Percentiles rank a stretch among this genome's conserved stretches.
Conservation (phyloP, 2,797 vertebrate genomes). For the Acipenser oxyrinchus region DNA sequence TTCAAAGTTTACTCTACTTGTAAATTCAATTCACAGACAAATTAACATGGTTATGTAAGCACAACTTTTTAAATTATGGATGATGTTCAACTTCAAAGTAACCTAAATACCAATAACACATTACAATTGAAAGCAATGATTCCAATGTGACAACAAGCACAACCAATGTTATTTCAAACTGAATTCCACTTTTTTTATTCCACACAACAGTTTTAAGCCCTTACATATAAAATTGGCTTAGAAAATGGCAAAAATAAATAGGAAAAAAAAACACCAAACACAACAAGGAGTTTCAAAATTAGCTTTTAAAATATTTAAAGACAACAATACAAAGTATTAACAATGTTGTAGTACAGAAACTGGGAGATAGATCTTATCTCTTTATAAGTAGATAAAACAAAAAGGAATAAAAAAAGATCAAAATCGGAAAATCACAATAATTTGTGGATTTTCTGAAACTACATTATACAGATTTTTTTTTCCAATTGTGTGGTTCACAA, state of each 20-base stretch:
- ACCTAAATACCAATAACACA: too few relatives aligned
- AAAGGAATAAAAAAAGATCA: conserved; percentile 71
- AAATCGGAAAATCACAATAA: conserved; percentile 47
- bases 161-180: too few relatives aligned
- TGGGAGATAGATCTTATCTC: conserved; percentile 63
- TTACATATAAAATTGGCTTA: too few relatives aligned
- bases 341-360: conserved; percentile 43
- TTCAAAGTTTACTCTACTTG: too few relatives aligned
- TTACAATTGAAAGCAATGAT: too few relatives aligned
- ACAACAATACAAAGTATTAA: conserved; percentile 70
- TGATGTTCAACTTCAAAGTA: too few relatives aligned
- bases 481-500: conserved; percentile 7
- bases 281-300: not conserved
- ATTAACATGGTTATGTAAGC: too few relatives aligned
- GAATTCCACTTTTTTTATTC: too few relatives aligned
- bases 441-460: conserved; percentile 33
- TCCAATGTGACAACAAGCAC: too few relatives aligned
- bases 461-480: conserved; percentile 4
- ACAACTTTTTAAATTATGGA: too few relatives aligned
- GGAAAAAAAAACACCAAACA: not conserved
- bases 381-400: conserved; percentile 50
- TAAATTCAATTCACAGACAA: too few relatives aligned
- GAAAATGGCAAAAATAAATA: not conserved
- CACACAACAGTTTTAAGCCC: too few relatives aligned
- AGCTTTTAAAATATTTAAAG: conserved; percentile 35